Conservation (phyloP, 2,113 vertebrate genomes). For the Lycaon pictus region DNA sequence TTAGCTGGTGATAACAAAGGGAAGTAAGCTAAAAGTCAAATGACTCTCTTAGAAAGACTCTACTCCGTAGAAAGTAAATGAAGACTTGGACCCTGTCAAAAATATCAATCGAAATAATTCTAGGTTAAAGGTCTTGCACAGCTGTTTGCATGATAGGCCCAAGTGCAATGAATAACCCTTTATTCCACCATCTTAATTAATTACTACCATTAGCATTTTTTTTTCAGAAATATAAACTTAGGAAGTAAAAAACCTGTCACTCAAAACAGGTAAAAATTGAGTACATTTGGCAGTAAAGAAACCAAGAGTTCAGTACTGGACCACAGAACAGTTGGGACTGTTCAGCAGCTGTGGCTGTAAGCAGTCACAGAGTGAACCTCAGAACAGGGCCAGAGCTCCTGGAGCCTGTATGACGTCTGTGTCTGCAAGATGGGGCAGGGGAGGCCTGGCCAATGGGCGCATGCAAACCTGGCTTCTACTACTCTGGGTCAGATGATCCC, state of each 20-base stretch:
- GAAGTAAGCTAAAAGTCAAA: neutral
- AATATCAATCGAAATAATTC: neutral
- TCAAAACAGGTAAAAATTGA: neutral
- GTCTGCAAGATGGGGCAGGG: neutral
- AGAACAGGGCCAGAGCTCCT: neutral
- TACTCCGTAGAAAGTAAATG: neutral
- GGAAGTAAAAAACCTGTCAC: neutral
- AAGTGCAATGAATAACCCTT: neutral
- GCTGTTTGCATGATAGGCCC: neutral
- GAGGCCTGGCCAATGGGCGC: neutral
- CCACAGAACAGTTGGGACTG: no score
- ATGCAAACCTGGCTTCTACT: no score
- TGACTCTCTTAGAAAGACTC: neutral
- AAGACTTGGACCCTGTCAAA: neutral
- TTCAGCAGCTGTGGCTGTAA: no score
- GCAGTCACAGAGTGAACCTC: neutral
- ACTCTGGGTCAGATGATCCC: conserved; percentile 42
- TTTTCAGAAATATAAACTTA: neutral
- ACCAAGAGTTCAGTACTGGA: neutral
- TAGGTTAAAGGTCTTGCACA: neutral
- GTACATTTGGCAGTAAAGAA: neutral
- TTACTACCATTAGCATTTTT: neutral
- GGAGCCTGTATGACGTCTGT: no score
- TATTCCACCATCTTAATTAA: neutral
- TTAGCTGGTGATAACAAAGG: neutral